Evolutionary conservation across 2,113 vertebrate species (phyloP), one percentile per base, ranked within the genome.

Genomic region (Saguinus imperator): DNA sequence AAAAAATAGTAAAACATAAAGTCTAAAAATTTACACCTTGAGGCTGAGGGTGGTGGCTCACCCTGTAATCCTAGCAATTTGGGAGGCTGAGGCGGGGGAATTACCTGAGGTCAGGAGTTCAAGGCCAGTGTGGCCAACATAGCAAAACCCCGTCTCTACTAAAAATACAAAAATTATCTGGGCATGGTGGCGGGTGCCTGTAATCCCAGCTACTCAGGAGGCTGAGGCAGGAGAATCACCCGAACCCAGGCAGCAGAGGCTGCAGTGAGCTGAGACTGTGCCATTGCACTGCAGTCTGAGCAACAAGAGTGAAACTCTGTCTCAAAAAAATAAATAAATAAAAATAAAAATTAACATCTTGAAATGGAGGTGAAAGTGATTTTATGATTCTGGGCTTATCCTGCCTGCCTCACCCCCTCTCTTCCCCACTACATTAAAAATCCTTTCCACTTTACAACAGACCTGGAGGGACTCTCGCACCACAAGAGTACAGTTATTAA

Each of bases 1-100:
- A 83, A 66, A 94, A 6, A 87, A 87, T 27, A 27, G 92, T n/a
- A 94, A 76, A 91, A 61, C n/a, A 72, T 11, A 80, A 86, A 40
- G 12, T 35, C 73, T 76, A 61, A 82, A 96, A 50, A 70, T 72
- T n/a, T 17, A 50, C 5, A 75, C 66, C 66, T 37, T 64, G 27
- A 95, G 61, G 32, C 64, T 1, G 1, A 32, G 64, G 12, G 5
- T 6, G 3, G 64, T 68, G 14, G 64, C 66, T 68, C 32, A 68
- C 16, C 32, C 16, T 68, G 16, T 68, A 68, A 68, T n/a, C 32
- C 32, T 32, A 35, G 66, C 32, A 35, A 6, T 68, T 68, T 35
- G 32, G 32, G 66, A 35, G 66, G 66, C 14, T 17, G 3, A 68
- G 64, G 32, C 32, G 1, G 64, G 64, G 0, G 6, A 14, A 68